A percentile compares a stretch with the other conserved stretches of the same genome.
Conservation (phyloP, 2,797 vertebrate species). For the Glyptemys insculpta region DNA sequence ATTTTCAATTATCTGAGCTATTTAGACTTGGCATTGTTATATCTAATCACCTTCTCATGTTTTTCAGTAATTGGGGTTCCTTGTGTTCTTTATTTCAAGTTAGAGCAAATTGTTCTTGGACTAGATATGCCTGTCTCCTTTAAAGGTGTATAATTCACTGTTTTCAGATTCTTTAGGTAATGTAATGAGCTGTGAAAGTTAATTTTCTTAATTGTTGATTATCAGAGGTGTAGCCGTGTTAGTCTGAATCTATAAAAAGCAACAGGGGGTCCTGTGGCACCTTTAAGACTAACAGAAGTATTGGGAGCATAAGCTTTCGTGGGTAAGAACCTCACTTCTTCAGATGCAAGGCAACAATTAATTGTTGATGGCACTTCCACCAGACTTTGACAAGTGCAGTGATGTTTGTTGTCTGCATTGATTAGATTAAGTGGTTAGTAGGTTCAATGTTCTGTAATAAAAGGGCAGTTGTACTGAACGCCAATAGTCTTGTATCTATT, state of each 20-base stretch:
- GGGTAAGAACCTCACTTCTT: too few relatives aligned
- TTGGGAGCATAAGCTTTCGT: too few relatives aligned
- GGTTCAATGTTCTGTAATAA: background rate
- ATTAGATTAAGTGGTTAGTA: background rate
- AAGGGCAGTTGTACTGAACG: background rate
- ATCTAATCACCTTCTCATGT: background rate
- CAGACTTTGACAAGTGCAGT: background rate
- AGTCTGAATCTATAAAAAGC: too few relatives aligned
- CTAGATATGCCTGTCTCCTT: background rate
- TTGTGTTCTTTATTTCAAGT: background rate
- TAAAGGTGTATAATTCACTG: conserved; percentile 3
- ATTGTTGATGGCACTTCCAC: background rate
- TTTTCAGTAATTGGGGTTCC: background rate
- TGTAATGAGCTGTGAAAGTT: conserved; percentile 39
- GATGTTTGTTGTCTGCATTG: conserved; percentile 15
- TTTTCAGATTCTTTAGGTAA: background rate
- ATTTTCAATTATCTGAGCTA: conserved; percentile 30
- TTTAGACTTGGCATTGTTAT: background rate
- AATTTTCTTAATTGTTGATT: conserved; percentile 8
- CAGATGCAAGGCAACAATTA: background rate
- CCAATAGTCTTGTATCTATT: background rate
- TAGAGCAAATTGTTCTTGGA: background rate
- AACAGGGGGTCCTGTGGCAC: too few relatives aligned
- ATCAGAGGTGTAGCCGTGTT: too few relatives aligned
- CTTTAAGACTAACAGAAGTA: too few relatives aligned